Percentiles rank a stretch among this genome's conserved stretches.
Conservation (phyloP, 2,797 vertebrate genomes). For the Coregonus ussuriensis region DNA sequence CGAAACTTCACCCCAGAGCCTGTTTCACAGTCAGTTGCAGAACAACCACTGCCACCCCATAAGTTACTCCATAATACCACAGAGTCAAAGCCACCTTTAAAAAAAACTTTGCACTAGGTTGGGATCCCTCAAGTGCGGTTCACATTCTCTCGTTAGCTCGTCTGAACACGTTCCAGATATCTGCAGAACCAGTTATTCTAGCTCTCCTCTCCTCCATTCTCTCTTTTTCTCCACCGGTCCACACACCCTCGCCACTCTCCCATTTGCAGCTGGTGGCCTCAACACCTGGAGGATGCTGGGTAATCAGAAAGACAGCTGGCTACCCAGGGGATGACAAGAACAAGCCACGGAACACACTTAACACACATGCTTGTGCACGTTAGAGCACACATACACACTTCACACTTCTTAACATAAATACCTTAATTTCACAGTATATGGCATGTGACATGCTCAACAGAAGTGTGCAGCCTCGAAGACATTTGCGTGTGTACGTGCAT, state of each 20-base stretch:
- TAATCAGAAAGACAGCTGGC: conserved; percentile 66
- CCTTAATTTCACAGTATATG: background rate
- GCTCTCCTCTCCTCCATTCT: conserved; percentile 20
- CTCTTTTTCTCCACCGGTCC: conserved; percentile 28
- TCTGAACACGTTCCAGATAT: conserved; percentile 70
- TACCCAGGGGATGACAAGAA: conserved; percentile 35
- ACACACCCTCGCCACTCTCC: conserved; percentile 52
- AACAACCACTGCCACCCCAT: background rate
- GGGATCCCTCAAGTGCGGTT: conserved; percentile 43
- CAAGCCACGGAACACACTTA: conserved; percentile 5
- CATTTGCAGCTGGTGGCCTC: conserved; percentile 65
- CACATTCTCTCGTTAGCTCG: conserved; percentile 52
- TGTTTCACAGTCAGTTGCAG: background rate
- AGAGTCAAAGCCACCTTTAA: conserved; percentile 23
- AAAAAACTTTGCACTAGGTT: conserved; percentile 17
- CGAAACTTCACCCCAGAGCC: background rate
- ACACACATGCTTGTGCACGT: background rate
- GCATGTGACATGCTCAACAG: background rate
- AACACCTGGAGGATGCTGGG: conserved; percentile 66
- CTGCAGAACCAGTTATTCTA: conserved; percentile 70
- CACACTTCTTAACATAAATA: background rate
- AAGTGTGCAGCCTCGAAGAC: background rate
- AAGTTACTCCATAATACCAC: background rate
- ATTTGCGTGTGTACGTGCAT: background rate
- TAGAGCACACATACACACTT: background rate